Evolutionary conservation across 2,113 vertebrate genomes (phyloP), one percentile per base, ranked within the genome.

Genomic region (Oncorhynchus gorbuscha): DNA sequence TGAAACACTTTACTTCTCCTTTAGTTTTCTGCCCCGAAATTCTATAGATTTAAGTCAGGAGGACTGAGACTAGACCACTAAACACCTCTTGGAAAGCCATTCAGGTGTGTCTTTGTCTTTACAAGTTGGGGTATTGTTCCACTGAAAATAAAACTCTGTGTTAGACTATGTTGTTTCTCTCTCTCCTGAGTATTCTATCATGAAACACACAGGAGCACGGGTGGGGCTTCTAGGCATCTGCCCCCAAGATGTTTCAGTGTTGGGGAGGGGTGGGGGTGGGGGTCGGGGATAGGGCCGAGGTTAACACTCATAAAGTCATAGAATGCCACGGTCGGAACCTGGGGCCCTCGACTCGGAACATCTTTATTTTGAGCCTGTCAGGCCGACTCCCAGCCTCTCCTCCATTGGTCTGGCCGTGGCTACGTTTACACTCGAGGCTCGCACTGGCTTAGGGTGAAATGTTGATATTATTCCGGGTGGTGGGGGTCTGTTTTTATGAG

Each of bases 361-460:
- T 62, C 59, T 62, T 62, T 24, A 62, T 62, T 62, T 62, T 62
- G 59, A 62, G 59, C 59, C n/a, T 22, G 59, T 62, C 59, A 62
- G 18, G 6, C 59, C n/a, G 20, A n/a, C 8, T 22, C 59, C n/a
- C n/a, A 8, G 18, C 59, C 59, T 24, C 20, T 62, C 59, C n/a
- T 62, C 59, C 59, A 22, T 16, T 55, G 51, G 51, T 18, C 51
- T 55, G 16, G 16, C 39, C 39, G 9, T 11, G 9, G 9, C 8
- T 11, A 11, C 39, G 9, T 45, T 45, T 45, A 45, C 9, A 0
- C 2, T 45, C 9, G 9, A 45, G 9, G 39, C 39, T 11, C 39
- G 39, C 39, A 45, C 9, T 45, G 9, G 39, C 39, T 45, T 45
- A 9, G 0, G 9, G 39, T 14, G 18, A 55, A 55, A 55, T 14